Evolutionary conservation across 2,888 invertebrate species (phyloP).

Genomic region (Thalpophila matura): DNA sequence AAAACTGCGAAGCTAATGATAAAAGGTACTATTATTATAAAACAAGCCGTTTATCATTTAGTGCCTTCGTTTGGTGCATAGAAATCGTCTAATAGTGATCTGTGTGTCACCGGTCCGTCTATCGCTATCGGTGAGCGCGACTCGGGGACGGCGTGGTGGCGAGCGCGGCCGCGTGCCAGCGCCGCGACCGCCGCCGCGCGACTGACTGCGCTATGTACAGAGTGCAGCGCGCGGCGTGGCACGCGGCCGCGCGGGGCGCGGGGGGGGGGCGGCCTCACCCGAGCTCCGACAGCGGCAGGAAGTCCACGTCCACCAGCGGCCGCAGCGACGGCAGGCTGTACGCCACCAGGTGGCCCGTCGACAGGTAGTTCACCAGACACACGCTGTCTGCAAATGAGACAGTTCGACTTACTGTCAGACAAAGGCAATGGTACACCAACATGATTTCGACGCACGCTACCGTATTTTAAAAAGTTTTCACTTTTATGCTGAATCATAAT

Average conservation of each 20-base stretch:
- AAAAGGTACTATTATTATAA: constrained; percentile 67
- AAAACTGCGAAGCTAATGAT: constrained; percentile 81
- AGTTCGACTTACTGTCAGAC: background rate
- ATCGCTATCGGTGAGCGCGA: constrained; percentile 60
- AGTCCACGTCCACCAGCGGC: constrained; percentile 97
- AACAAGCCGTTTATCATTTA: constrained; percentile 89
- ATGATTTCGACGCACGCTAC: background rate
- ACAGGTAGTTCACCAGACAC: constrained; percentile 98
- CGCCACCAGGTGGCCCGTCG: constrained; percentile 97
- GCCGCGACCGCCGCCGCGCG: constrained; percentile 1
- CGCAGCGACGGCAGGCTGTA: constrained; percentile 99
- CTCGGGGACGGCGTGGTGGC: constrained; percentile 1
- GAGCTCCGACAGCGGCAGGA: constrained; percentile 98
- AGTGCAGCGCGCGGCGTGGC: background rate
- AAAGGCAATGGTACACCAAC: too few species aligned
- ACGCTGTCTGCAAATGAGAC: constrained; percentile 94
- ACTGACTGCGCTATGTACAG: too few species aligned
- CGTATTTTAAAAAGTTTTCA: too few species aligned
- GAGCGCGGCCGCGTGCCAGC: constrained; percentile 10
- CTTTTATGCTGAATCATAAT: too few species aligned
- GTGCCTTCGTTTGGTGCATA: constrained; percentile 86
- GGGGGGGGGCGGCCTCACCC: constrained; percentile 91
- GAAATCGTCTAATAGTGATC: constrained; percentile 79
- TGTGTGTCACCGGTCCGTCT: constrained; percentile 72
- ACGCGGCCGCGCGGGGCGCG: constrained; percentile 12